Conservation (phyloP, 2,113 vertebrate genomes). For the Microcebus ravelobensis region DNA sequence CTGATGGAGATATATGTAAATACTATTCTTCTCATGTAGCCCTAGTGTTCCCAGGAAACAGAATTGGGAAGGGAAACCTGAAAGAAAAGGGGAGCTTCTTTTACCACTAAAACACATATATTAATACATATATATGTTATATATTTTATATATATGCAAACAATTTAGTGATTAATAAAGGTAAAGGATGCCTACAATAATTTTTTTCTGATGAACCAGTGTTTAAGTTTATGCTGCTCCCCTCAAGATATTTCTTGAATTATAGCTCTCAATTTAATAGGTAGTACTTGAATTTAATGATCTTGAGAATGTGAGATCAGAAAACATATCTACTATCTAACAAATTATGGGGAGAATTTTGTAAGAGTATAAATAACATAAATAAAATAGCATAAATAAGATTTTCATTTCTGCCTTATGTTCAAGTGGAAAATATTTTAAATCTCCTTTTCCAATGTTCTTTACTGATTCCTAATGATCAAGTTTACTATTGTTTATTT, state of each 20-base stretch:
- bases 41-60: not conserved
- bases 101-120: not conserved
- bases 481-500: not conserved
- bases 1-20: not conserved
- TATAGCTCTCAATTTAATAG: constrained; percentile 14
- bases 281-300: constrained; percentile 67
- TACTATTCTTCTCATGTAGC: not conserved
- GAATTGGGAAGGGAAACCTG: not conserved
- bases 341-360: constrained; percentile 44
- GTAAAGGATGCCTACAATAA: not conserved
- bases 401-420: constrained; percentile 32
- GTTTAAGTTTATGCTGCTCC: constrained; percentile 43
- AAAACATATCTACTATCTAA: constrained; percentile 61
- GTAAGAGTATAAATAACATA: not conserved
- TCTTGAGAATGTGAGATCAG: constrained; percentile 69
- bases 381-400: not conserved
- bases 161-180: not conserved
- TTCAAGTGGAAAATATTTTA: constrained; percentile 50
- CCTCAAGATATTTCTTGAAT: constrained; percentile 52
- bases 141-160: not conserved
- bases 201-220: not conserved
- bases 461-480: constrained; percentile 44
- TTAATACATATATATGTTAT: not conserved
- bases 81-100: not conserved
- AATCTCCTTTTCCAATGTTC: not conserved